These are phyloP conservation scores for Cyprinodon tularosa DNA, from an alignment of 2,113 vertebrate species.

Conservation along the genomic window DNA sequence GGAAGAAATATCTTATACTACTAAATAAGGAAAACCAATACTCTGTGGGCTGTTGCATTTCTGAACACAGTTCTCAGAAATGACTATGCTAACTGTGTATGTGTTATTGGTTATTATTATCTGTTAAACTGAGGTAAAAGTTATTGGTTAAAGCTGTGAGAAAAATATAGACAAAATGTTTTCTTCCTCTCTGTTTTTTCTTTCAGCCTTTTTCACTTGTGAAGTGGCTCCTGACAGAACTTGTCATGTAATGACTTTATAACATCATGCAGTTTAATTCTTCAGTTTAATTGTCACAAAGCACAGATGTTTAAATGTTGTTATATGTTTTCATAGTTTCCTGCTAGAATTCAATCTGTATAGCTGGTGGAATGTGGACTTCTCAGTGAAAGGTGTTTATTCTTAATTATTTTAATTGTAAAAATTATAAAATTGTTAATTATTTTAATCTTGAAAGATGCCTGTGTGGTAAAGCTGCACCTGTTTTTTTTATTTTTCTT, in stretches of 20 bases:
- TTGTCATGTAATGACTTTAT: slow-evolving; percentile 89
- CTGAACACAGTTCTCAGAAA: neutral
- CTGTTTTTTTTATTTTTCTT: slow-evolving; percentile 51
- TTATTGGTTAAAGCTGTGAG: neutral
- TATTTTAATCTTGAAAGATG: neutral
- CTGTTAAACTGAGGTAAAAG: neutral
- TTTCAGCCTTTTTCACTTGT: slow-evolving; percentile 91
- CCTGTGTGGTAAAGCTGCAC: slow-evolving; percentile 12
- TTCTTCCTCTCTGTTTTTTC: neutral
- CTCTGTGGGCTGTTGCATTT: neutral
- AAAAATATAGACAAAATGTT: neutral
- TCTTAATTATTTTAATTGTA: neutral
- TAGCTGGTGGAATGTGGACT: slow-evolving; percentile 94
- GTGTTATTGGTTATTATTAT: slow-evolving; percentile 5
- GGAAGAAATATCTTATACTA: neutral
- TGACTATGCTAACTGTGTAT: neutral
- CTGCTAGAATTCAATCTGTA: slow-evolving; percentile 97
- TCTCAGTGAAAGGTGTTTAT: slow-evolving; percentile 87
- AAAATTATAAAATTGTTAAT: neutral
- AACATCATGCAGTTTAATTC: neutral
- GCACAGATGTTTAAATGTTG: neutral
- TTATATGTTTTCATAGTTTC: slow-evolving; percentile 81
- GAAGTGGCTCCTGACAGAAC: slow-evolving; percentile 95
- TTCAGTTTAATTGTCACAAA: neutral
- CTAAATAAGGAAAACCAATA: neutral